A percentile compares a stretch with the other conserved stretches of the same genome.
Conservation (phyloP, 2,113 vertebrate genomes). For the Heteronetta atricapilla region DNA sequence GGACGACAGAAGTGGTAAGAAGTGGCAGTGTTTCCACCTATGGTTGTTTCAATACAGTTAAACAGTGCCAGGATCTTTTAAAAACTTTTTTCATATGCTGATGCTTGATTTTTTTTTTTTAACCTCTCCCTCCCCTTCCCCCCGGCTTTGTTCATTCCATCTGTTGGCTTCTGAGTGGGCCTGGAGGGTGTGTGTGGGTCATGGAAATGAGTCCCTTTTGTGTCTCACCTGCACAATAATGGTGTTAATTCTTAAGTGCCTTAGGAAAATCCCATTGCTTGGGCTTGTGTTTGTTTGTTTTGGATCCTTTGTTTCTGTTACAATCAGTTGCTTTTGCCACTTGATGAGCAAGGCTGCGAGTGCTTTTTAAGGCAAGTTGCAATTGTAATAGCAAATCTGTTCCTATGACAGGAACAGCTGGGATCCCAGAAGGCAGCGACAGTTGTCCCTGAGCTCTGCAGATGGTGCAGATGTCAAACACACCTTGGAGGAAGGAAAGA, state of each 20-base stretch:
- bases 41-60: not conserved
- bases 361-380: not conserved
- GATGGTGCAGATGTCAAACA: conserved; percentile 85
- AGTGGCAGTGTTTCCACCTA: not conserved
- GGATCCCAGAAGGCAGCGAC: conserved; percentile 85
- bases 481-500: conserved; percentile 81
- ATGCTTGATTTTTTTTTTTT: not conserved
- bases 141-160: not conserved
- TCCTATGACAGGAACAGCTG: conserved; percentile 83
- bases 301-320: not conserved
- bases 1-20: conserved; percentile 89
- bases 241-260: not conserved
- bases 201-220: not conserved
- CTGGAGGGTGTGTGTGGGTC: not conserved
- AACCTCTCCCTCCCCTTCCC: no score
- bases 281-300: not conserved
- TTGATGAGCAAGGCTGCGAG: not conserved
- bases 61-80: not conserved
- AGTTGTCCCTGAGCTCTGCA: conserved; percentile 84
- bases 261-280: not conserved
- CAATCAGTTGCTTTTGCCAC: not conserved
- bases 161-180: not conserved
- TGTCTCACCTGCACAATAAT: not conserved
- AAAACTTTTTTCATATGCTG: not conserved
- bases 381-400: not conserved